These are phyloP conservation scores for Lithophane ornitopus DNA, from an alignment of 2,888 invertebrate species.

Conservation along the genomic window DNA sequence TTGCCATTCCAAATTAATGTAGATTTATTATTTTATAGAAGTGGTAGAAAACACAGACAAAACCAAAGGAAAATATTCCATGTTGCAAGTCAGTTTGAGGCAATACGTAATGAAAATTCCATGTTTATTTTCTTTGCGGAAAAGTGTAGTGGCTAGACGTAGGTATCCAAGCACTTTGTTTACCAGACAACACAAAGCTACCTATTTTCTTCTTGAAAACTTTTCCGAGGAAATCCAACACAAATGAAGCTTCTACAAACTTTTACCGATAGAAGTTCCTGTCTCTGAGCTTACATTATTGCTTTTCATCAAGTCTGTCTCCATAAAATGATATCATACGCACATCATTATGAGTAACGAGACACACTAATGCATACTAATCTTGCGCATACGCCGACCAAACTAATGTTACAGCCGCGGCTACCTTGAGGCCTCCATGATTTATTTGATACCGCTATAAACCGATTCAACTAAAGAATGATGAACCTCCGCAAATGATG, in stretches of 20 bases:
- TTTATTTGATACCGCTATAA: constrained; percentile 69
- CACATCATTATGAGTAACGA: constrained; percentile 75
- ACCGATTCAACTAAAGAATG: constrained; percentile 66
- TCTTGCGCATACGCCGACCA: constrained; percentile 61
- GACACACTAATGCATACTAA: constrained; percentile 74
- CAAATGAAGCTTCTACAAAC: not conserved
- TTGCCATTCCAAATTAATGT: not conserved
- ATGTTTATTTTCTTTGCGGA: constrained; percentile 21
- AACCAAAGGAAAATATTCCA: not conserved
- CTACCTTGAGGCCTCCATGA: constrained; percentile 67
- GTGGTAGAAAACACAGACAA: not conserved
- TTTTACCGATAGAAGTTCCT: constrained; percentile 21
- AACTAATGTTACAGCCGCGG: constrained; percentile 53
- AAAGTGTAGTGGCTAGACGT: constrained; percentile 20
- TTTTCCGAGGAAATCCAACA: not conserved
- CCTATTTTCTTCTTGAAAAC: not conserved
- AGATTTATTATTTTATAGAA: not conserved
- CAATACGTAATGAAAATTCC: constrained; percentile 14
- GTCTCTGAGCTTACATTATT: constrained; percentile 50
- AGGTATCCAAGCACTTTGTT: constrained; percentile 23
- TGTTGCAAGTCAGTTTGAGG: not conserved
- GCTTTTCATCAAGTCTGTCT: constrained; percentile 67
- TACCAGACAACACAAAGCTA: constrained; percentile 3
- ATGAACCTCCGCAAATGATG: constrained; percentile 50
- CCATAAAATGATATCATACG: constrained; percentile 76